These are phyloP conservation scores for Nemopilema nomurai DNA, from an alignment of 30 jellyfish, hydroid and myxozoan genomes.

Conservation along the genomic window DNA sequence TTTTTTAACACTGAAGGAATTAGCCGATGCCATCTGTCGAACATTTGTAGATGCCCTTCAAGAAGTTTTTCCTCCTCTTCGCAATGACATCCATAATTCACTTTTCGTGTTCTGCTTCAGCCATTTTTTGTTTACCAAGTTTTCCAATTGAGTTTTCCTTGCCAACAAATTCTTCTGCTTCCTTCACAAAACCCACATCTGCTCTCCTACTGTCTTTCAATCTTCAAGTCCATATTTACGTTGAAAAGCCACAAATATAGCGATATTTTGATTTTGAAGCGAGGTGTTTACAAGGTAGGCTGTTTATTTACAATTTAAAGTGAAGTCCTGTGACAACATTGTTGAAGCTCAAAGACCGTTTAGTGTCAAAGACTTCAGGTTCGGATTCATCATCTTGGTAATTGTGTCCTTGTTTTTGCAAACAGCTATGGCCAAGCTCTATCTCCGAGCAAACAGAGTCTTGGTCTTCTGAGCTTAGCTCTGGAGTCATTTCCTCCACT, in stretches of 20 bases:
- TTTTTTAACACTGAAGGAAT: no score
- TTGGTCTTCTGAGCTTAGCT: neutral
- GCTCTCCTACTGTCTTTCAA: neutral
- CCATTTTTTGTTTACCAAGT: neutral
- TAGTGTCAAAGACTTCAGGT: neutral
- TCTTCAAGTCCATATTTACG: neutral
- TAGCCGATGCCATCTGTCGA: no score
- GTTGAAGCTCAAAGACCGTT: conserved; percentile 35
- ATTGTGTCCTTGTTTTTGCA: neutral
- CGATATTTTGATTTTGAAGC: neutral
- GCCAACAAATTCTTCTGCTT: neutral
- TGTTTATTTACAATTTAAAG: conserved; percentile 11
- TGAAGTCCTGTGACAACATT: conserved; percentile 50
- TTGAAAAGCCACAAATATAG: neutral
- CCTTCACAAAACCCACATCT: neutral
- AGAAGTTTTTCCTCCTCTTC: no score
- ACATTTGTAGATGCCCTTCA: no score
- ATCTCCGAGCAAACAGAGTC: neutral
- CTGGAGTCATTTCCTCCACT: neutral
- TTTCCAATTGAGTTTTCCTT: neutral
- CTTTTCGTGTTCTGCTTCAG: neutral
- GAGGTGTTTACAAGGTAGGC: neutral
- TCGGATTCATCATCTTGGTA: neutral
- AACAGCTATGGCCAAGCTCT: neutral
- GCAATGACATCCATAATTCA: no score